phyloP scores from a whole-genome alignment of 2,113 vertebrate species.

The Phodopus roborovskii region DNA sequence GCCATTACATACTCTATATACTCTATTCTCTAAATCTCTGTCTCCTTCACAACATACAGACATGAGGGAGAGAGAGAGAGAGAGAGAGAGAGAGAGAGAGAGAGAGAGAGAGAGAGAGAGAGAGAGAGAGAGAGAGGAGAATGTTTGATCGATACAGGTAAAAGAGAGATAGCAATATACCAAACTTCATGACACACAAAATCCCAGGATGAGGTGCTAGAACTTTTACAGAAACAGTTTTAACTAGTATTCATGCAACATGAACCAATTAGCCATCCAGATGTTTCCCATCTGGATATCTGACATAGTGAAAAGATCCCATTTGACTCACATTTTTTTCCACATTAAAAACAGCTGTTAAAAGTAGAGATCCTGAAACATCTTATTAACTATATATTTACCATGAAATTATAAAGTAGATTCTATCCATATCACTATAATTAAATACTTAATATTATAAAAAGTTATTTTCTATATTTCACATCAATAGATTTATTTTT shows the following conservation, averaged over 20 bases:
- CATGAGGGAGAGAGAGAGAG: not conserved
- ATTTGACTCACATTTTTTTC: slow-evolving; percentile 34
- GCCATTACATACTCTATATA: not conserved
- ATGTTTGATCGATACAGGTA: not conserved
- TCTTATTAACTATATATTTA: slow-evolving; percentile 38
- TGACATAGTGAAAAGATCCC: slow-evolving; percentile 31
- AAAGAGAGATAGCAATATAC: not conserved
- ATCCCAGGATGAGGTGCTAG: not conserved
- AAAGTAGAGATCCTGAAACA: not conserved
- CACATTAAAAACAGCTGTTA: slow-evolving; percentile 38
- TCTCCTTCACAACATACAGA: not conserved
- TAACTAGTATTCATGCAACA: slow-evolving; percentile 30
- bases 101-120: not conserved
- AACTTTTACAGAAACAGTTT: slow-evolving; percentile 16
- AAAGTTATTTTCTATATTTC: not conserved
- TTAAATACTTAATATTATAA: not conserved
- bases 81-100: too few relatives aligned
- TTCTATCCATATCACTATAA: not conserved
- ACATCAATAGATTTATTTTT: slow-evolving; percentile 7
- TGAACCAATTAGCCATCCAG: slow-evolving; percentile 32
- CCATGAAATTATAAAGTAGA: slow-evolving; percentile 40
- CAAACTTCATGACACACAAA: not conserved
- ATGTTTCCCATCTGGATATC: slow-evolving; percentile 53
- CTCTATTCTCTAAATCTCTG: not conserved
- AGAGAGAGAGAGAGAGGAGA: not conserved